Percentiles rank a stretch among this genome's conserved stretches.
These are phyloP conservation scores for Ommatoiulus sabulosus DNA, from an alignment of 2,888 invertebrate genomes.

Conservation along the genomic window DNA sequence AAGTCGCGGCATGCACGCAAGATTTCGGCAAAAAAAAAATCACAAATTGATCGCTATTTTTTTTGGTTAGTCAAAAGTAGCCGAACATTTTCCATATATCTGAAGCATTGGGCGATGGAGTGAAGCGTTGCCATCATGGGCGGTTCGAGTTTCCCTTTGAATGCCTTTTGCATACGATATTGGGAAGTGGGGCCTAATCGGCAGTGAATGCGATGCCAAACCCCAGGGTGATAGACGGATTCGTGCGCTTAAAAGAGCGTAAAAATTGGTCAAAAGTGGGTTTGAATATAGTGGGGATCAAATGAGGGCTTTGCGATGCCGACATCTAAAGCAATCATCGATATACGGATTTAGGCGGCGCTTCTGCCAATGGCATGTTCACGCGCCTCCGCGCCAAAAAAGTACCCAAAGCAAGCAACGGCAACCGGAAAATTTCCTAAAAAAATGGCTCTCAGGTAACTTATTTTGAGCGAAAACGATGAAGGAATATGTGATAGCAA, in stretches of 20 bases:
- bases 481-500: not conserved
- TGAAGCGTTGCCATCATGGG: slow-evolving; percentile 34
- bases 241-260: slow-evolving; percentile 34
- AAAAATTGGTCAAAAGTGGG: slow-evolving; percentile 34
- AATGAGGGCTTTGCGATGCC: slow-evolving; percentile 34
- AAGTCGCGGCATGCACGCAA: slow-evolving; percentile 21
- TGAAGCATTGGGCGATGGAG: slow-evolving; percentile 23
- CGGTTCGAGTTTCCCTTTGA: slow-evolving; percentile 34
- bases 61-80: slow-evolving; percentile 34
- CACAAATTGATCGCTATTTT: slow-evolving; percentile 34
- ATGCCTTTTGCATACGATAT: slow-evolving; percentile 34
- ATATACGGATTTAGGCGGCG: slow-evolving; percentile 34
- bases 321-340: slow-evolving; percentile 34
- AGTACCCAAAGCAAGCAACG: not conserved
- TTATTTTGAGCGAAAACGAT: not conserved
- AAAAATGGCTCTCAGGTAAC: not conserved
- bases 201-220: slow-evolving; percentile 34
- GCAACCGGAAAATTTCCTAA: not conserved
- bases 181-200: slow-evolving; percentile 4
- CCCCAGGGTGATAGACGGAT: slow-evolving; percentile 34
- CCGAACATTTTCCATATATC: slow-evolving; percentile 34
- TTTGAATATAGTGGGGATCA: slow-evolving; percentile 32
- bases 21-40: slow-evolving; percentile 19
- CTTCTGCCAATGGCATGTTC: slow-evolving; percentile 7
- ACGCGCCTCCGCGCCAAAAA: slow-evolving; percentile 8